Base-by-base conservation (phyloP, 2,888 invertebrate species). In the Pyrrhia umbra region DNA sequence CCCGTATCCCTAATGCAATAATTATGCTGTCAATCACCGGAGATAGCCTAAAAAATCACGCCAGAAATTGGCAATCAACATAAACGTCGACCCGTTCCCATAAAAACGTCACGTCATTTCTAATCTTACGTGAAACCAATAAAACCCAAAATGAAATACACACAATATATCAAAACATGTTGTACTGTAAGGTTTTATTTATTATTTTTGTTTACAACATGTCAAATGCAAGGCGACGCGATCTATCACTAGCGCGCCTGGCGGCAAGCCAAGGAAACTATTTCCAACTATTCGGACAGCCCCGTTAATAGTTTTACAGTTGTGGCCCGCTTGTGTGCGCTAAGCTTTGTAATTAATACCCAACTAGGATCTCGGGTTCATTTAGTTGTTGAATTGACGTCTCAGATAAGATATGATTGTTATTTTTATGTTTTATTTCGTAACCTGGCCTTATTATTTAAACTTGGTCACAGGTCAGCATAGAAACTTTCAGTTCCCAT, bases 191-290 rank as follows among this genome's bases (percentile, higher is more conserved):
- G 82, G 83, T 85, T 82, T 87, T 91, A 87, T 90, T 91, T 91
- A 90, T 90, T 92, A 89, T 91, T 92, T 92, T 91, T 92, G 91
- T 92, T 92, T 92, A 90, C 89, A 88, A 85, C 84, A 81, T 87
- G 93, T 92, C 93, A 91, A 88, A 90, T 77, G 88, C 91, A 90
- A 85, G 86, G 87, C 85, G 81, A 78, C 80, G 82, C 89, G 87
- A 92, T 92, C 91, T 89, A 90, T 92, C 90, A 90, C 75, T 58
- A 59, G 71, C 60, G 87, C 89, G 73, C 78, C 89, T 94, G 93
- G 93, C 92, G 86, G 82, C 51, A 68, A 46, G 92, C 93, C 93
- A 94, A 90, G 78, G 88, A 85, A 92, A 92, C 92, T 92, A 92
- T 92, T 92, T 86, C 88, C 83, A 91, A 91, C 88, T 90, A 90